phyloP scores from a whole-genome alignment of 2,797 vertebrate genomes.

The Anabacerthia variegaticeps region DNA sequence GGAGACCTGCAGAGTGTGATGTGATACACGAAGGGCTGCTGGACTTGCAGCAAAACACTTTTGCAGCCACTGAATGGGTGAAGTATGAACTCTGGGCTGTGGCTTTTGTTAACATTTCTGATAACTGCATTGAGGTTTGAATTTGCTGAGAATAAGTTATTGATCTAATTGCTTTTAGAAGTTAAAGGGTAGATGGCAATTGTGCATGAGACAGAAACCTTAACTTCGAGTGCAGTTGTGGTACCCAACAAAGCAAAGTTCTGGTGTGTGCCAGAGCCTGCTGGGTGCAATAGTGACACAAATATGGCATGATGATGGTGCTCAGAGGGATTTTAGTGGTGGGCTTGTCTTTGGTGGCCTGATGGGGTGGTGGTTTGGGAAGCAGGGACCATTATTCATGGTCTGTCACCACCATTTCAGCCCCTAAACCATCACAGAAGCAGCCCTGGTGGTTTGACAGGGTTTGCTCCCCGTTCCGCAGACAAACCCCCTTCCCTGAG shows the following conservation, averaged over 20 bases:
- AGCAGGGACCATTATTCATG: neutral
- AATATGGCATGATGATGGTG: neutral
- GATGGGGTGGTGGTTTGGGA: neutral
- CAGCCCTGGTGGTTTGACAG: neutral
- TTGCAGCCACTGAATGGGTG: constrained; percentile 79
- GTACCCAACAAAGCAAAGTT: neutral
- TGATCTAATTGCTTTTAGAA: neutral
- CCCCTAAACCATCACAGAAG: neutral
- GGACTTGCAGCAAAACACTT: constrained; percentile 74
- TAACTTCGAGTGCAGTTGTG: neutral
- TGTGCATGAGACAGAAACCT: neutral
- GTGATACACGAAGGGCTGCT: constrained; percentile 77
- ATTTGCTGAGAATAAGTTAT: neutral
- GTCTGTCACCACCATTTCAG: neutral
- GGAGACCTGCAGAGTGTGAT: neutral
- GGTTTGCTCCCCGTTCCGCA: neutral
- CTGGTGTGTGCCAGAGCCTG: neutral
- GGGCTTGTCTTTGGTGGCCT: neutral
- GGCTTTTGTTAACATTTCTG: neutral
- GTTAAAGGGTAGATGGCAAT: neutral
- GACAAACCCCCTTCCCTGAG: neutral
- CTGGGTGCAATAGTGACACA: neutral
- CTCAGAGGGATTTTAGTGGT: neutral
- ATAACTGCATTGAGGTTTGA: neutral
- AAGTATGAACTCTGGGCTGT: constrained; percentile 66